Evolutionary conservation across 2,888 invertebrate species (phyloP).

Genomic region (Caenorhabditis doughertyi): DNA sequence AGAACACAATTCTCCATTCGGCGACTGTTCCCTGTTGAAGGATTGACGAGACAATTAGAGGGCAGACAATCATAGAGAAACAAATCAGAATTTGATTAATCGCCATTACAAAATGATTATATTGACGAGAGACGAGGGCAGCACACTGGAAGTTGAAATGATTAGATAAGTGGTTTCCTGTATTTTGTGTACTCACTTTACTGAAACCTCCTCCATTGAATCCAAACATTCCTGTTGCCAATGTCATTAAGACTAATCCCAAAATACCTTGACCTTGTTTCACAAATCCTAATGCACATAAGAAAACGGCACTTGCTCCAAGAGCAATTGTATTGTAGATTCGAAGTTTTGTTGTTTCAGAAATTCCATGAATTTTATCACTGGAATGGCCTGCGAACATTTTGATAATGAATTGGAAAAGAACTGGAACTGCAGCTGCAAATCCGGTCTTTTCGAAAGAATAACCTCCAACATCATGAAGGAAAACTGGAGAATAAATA

Average conservation of each 20-base stretch:
- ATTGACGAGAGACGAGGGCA: constrained; percentile 78
- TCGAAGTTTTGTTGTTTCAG: constrained; percentile 79
- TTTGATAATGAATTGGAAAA: constrained; percentile 81
- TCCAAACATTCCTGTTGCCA: constrained; percentile 81
- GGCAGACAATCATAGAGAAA: constrained; percentile 81
- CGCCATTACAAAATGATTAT: constrained; percentile 80
- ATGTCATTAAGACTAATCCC: constrained; percentile 75
- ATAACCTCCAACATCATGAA: constrained; percentile 74
- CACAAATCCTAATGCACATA: constrained; percentile 78
- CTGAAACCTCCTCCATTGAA: constrained; percentile 71
- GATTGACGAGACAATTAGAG: constrained; percentile 73
- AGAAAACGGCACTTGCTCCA: constrained; percentile 77
- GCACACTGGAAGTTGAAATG: constrained; percentile 76
- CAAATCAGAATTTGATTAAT: constrained; percentile 80
- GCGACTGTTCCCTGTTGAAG: constrained; percentile 65
- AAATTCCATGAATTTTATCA: constrained; percentile 74
- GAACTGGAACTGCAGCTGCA: constrained; percentile 80
- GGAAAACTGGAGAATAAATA: constrained; percentile 73
- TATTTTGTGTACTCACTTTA: constrained; percentile 66
- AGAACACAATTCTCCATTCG: constrained; percentile 79
- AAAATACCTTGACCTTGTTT: constrained; percentile 66
- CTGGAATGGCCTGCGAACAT: constrained; percentile 79
- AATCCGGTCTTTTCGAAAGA: constrained; percentile 81
- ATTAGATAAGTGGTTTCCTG: no score
- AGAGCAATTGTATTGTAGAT: constrained; percentile 79